These are phyloP conservation scores for Mionectes macconnelli DNA, from an alignment of 2,113 vertebrate genomes.

Conservation along the genomic window DNA sequence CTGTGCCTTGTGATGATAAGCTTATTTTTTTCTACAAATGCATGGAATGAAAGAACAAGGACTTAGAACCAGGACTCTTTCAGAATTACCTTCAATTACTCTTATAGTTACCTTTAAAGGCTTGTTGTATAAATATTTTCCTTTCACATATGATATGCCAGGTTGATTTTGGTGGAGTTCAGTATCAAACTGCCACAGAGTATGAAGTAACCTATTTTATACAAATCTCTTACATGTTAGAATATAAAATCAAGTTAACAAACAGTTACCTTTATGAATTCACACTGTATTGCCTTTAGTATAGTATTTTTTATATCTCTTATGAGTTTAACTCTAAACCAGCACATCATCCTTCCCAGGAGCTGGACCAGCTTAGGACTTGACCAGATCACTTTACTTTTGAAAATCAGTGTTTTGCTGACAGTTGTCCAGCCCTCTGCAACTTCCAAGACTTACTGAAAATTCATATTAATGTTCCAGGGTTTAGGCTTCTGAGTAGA, in stretches of 20 bases:
- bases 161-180: not conserved
- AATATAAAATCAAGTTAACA: not conserved
- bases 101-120: not conserved
- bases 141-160: not conserved
- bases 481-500: not conserved
- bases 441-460: not conserved
- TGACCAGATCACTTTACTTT: not conserved
- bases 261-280: not conserved
- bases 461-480: not conserved
- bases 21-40: not conserved
- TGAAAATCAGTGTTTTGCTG: not conserved
- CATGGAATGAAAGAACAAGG: not conserved
- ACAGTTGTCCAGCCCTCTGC: not conserved
- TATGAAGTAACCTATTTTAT: not conserved
- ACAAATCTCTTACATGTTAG: not conserved
- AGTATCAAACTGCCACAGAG: not conserved
- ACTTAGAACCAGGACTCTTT: not conserved
- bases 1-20: not conserved
- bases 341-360: not conserved
- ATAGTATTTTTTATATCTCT: not conserved
- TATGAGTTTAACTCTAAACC: not conserved
- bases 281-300: not conserved
- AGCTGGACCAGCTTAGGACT: not conserved
- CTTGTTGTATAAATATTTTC: not conserved
- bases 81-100: not conserved